Evolutionary conservation across 2,113 vertebrate species (phyloP).

Genomic region (Speoplatyrhinus poulsoni): DNA sequence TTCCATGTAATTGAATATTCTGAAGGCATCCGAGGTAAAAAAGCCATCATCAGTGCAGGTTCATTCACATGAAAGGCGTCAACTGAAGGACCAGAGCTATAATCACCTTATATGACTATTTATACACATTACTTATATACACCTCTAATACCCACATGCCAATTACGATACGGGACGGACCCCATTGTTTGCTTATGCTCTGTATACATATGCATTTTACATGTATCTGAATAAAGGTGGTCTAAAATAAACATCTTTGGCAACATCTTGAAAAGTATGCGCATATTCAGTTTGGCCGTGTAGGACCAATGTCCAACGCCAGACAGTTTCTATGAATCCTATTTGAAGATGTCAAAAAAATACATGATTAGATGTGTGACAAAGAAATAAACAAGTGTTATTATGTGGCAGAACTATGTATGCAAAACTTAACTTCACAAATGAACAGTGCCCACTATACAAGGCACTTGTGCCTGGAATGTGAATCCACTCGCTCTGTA

Average conservation of each 20-base stretch:
- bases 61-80: conserved; percentile 3
- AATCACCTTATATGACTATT: conserved; percentile 57
- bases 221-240: background rate
- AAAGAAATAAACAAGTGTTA: conserved; percentile 13
- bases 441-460: no score
- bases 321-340: background rate
- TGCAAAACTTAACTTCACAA: conserved; percentile 14
- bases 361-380: background rate
- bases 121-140: conserved; percentile 23
- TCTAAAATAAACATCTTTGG: background rate
- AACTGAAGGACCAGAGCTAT: conserved; percentile 11
- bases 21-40: background rate
- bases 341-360: background rate
- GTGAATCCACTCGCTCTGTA: no score
- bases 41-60: background rate
- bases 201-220: background rate
- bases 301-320: background rate
- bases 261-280: background rate
- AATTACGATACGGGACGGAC: conserved; percentile 1
- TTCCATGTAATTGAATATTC: no score
- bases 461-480: no score
- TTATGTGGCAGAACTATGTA: conserved; percentile 41
- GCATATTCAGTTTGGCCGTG: background rate
- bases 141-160: conserved; percentile 41
- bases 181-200: background rate